phyloP scores from a whole-genome alignment of 2,888 invertebrate species.

The Teinopalpus imperialis region DNA sequence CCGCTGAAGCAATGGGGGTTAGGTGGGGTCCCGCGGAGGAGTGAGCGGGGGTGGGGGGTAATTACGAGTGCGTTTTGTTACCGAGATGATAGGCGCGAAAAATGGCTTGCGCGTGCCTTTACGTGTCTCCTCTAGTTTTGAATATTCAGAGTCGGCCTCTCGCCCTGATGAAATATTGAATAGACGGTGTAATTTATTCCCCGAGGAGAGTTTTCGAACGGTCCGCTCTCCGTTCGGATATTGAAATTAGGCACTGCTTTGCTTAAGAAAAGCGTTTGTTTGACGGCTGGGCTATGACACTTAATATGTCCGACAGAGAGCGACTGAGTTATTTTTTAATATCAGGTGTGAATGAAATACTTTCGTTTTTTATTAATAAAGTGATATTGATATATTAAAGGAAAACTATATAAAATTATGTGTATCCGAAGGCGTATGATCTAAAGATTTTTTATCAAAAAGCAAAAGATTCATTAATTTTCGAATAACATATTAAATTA shows the following conservation, averaged over 20 bases:
- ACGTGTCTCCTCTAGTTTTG: conserved; percentile 81
- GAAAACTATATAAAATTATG: too few species aligned
- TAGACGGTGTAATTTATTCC: conserved; percentile 80
- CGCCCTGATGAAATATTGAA: conserved; percentile 81
- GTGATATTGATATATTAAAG: too few species aligned
- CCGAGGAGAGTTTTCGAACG: conserved; percentile 75
- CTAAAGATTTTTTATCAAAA: too few species aligned
- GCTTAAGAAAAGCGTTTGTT: conserved; percentile 76
- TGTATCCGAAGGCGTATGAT: too few species aligned
- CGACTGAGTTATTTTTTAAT: conserved; percentile 12
- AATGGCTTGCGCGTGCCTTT: conserved; percentile 81
- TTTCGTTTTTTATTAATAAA: conserved; percentile 3
- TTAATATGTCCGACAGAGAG: conserved; percentile 31
- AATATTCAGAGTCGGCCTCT: conserved; percentile 78
- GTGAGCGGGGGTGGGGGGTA: conserved; percentile 60
- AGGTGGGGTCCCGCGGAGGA: conserved; percentile 45
- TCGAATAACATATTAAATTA: too few species aligned
- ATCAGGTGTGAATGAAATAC: conserved; percentile 1
- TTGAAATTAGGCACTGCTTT: conserved; percentile 80
- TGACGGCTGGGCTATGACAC: conserved; percentile 52
- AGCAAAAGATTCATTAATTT: too few species aligned
- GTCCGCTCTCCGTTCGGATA: conserved; percentile 74
- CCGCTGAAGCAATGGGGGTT: conserved; percentile 40
- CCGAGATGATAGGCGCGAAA: conserved; percentile 83
- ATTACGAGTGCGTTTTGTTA: conserved; percentile 83